Conservation (phyloP, 1,140 invertebrate species). For the Thaumatotibia leucotreta region DNA sequence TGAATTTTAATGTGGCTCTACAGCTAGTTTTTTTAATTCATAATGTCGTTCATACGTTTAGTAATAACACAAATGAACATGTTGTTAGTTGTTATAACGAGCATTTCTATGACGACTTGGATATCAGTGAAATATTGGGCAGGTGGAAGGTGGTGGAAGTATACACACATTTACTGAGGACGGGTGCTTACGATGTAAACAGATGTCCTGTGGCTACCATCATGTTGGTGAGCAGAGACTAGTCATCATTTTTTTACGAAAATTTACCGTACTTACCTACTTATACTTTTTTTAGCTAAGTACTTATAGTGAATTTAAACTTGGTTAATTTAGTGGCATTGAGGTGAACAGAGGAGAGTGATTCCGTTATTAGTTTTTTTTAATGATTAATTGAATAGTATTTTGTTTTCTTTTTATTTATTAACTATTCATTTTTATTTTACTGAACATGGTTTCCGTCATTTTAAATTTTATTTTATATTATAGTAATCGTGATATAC, state of each 20-base stretch:
- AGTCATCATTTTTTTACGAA: background rate
- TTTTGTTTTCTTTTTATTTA: no score
- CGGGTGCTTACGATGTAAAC: conserved; percentile 43
- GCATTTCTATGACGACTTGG: conserved; percentile 47
- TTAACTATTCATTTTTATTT: no score
- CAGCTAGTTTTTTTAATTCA: background rate
- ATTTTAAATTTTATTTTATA: no score
- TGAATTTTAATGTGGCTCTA: background rate
- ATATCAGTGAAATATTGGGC: conserved; percentile 42
- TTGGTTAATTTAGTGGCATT: no score
- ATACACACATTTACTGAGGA: conserved; percentile 52
- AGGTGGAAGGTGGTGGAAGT: conserved; percentile 55
- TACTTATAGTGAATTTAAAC: no score
- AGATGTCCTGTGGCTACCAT: conserved; percentile 47
- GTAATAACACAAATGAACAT: background rate
- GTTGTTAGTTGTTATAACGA: conserved; percentile 34
- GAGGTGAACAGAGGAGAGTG: no score
- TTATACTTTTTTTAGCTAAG: no score
- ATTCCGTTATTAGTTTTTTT: no score
- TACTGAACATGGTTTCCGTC: no score
- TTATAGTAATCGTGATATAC: no score
- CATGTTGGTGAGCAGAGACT: background rate
- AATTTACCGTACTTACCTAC: no score
- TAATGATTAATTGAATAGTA: no score
- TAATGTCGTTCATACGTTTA: background rate